Percentiles rank a stretch among this genome's conserved stretches.
Evolutionary conservation across 2,113 vertebrate species (phyloP).

Genomic region (Bagarius yarrelli): DNA sequence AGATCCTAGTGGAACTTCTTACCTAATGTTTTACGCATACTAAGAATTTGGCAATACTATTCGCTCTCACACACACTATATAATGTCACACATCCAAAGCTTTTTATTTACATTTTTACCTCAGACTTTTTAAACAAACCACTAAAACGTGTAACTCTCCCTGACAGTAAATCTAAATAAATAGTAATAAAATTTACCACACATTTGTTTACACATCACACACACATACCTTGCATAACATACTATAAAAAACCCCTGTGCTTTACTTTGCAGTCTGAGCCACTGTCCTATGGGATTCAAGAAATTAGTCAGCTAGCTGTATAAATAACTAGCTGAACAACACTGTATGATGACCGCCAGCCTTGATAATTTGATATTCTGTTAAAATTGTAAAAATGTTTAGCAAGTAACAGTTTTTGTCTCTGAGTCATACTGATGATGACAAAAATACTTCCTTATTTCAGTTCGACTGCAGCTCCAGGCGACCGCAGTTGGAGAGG

Average conservation of each 20-base stretch:
- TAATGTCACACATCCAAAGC: no score
- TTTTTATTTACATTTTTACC: background rate
- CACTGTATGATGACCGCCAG: background rate
- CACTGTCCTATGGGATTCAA: background rate
- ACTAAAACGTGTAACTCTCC: background rate
- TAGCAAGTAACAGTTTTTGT: background rate
- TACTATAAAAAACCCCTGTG: background rate
- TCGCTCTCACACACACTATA: no score
- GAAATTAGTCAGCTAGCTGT: background rate
- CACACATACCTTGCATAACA: background rate
- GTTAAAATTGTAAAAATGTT: background rate
- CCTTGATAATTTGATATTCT: background rate
- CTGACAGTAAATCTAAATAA: no score
- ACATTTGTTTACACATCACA: background rate
- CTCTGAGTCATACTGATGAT: no score
- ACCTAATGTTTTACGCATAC: no score
- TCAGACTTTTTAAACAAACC: background rate
- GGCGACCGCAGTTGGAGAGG: slow-evolving; percentile 89
- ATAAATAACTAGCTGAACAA: background rate
- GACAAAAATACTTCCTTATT: background rate
- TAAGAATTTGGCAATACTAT: no score
- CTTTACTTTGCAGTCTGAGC: background rate
- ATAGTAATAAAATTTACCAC: no score
- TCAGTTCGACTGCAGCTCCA: slow-evolving; percentile 94
- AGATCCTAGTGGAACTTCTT: no score